Evolutionary conservation across 2,888 invertebrate genomes (phyloP).

Genomic region (Glaucopsyche alexis): DNA sequence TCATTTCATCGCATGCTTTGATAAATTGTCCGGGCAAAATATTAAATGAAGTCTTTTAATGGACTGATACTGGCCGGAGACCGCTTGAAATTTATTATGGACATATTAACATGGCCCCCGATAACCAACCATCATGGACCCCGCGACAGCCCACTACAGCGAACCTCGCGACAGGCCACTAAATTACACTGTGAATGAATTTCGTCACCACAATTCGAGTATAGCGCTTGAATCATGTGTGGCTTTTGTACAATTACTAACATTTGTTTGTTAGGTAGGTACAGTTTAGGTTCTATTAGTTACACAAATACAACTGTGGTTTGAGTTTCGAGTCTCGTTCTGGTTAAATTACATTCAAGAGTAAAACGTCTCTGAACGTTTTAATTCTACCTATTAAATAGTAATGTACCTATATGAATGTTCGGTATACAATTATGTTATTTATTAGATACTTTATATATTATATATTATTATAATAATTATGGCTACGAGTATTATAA

Average conservation of each 20-base stretch:
- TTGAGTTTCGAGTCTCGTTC: neutral
- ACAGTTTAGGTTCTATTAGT: constrained; percentile 5
- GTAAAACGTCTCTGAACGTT: neutral
- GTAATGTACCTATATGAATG: neutral
- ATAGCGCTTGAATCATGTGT: constrained; percentile 20
- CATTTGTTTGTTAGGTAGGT: neutral
- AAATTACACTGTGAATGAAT: constrained; percentile 27
- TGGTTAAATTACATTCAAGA: neutral
- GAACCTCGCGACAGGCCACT: neutral
- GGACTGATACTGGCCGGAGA: constrained; percentile 54
- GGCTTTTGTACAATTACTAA: constrained; percentile 24
- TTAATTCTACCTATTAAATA: no score
- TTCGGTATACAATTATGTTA: neutral
- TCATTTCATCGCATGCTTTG: constrained; percentile 43
- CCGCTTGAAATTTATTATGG: constrained; percentile 73
- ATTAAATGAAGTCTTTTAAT: constrained; percentile 63
- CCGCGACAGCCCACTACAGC: neutral
- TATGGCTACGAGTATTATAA: neutral
- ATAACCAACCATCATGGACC: constrained; percentile 5
- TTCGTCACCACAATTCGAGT: constrained; percentile 11
- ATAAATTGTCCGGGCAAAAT: constrained; percentile 51
- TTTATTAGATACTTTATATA: no score
- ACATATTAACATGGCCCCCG: constrained; percentile 64
- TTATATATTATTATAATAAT: no score
- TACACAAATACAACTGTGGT: neutral